phyloP scores from a whole-genome alignment of 2,888 invertebrate species.

The Apodemia zela region DNA sequence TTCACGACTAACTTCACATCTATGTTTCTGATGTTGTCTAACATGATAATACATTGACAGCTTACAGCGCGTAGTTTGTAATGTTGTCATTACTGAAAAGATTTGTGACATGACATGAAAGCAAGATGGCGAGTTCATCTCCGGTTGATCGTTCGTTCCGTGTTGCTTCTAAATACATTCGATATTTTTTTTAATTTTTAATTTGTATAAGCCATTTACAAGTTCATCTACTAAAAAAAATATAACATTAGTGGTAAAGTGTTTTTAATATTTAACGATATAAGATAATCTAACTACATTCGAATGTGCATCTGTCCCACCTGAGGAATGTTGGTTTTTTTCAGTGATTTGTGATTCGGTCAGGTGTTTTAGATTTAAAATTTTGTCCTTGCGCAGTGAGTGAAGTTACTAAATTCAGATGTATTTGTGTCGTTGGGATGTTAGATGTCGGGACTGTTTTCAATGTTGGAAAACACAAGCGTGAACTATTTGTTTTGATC shows the following conservation, averaged over 20 bases:
- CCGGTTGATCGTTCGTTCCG: conserved; percentile 70
- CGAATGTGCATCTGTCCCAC: conserved; percentile 77
- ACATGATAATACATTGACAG: conserved; percentile 42
- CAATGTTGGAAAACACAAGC: conserved; percentile 79
- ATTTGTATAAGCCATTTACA: conserved; percentile 56
- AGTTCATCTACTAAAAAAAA: conserved; percentile 44
- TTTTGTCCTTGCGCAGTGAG: conserved; percentile 80
- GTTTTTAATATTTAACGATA: conserved; percentile 47
- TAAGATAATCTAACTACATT: conserved; percentile 38
- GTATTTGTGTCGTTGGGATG: conserved; percentile 76
- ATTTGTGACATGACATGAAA: conserved; percentile 59
- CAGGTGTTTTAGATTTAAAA: conserved; percentile 80
- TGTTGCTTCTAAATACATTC: conserved; percentile 61
- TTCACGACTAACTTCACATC: conserved; percentile 38
- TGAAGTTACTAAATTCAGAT: conserved; percentile 73
- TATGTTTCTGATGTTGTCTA: conserved; percentile 46
- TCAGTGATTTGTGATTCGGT: conserved; percentile 82
- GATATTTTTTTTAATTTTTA: conserved; percentile 54
- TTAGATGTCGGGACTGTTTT: conserved; percentile 76
- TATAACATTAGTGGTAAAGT: conserved; percentile 49
- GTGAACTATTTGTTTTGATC: conserved; percentile 79
- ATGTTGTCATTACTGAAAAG: conserved; percentile 52
- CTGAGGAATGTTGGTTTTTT: conserved; percentile 84
- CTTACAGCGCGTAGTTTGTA: conserved; percentile 30
- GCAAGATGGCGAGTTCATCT: conserved; percentile 81